These are phyloP conservation scores for Melanotaenia nigrans DNA, from an alignment of 2,797 vertebrate genomes.

Conservation along the genomic window DNA sequence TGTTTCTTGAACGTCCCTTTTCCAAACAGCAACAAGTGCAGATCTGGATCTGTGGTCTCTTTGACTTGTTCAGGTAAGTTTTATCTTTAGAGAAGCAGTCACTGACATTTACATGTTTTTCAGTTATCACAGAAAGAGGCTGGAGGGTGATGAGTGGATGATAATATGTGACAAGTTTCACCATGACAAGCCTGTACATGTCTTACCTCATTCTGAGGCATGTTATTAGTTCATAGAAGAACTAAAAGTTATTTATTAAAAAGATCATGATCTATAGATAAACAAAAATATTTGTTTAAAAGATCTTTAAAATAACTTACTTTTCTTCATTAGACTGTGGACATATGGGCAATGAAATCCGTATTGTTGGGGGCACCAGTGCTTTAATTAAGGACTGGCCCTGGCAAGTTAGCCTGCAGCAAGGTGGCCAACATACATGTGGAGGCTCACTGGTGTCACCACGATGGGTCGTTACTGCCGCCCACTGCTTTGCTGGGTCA, in stretches of 20 bases:
- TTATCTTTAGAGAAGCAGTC: constrained; percentile 3
- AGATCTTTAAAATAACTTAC: not conserved
- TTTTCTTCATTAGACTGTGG: constrained; percentile 84
- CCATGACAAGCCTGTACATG: constrained; percentile 10
- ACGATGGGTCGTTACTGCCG: constrained; percentile 88
- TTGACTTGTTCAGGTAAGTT: constrained; percentile 88
- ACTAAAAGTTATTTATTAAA: not conserved
- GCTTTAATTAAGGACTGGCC: constrained; percentile 87
- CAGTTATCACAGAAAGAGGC: not conserved
- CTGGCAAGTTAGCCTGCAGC: constrained; percentile 93
- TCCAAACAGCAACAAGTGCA: constrained; percentile 75
- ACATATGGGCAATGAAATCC: constrained; percentile 44
- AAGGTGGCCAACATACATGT: constrained; percentile 85
- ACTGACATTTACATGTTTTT: not conserved
- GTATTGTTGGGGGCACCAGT: constrained; percentile 86
- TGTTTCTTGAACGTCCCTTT: not conserved
- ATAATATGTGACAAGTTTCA: constrained; percentile 33
- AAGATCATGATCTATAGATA: not conserved
- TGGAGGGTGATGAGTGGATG: not conserved
- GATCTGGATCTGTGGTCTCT: constrained; percentile 80
- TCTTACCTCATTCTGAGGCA: not conserved
- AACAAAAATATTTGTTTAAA: not conserved
- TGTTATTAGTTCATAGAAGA: not conserved
- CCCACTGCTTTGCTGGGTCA: constrained; percentile 91
- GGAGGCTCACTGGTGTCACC: constrained; percentile 88